Base-by-base conservation (phyloP, 2,113 vertebrate species). In the Lasiurus cinereus region DNA sequence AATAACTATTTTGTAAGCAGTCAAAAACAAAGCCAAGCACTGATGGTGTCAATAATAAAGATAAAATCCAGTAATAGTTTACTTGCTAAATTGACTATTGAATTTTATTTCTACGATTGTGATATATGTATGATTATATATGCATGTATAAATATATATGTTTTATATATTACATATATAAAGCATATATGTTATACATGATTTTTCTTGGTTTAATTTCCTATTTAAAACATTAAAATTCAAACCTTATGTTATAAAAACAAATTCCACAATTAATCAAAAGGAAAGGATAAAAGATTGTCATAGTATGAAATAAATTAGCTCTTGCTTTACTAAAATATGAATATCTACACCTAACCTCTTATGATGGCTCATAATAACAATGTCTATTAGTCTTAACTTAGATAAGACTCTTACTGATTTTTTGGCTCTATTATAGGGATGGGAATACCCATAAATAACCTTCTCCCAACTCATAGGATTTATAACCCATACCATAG, bases 11-110 rank as follows among this genome's bases (percentile, higher is more conserved):
- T 93, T 91, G 87, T 78, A 94, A 97, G 93, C 59, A 94, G 67
- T 92, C 66, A 33, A 95, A 96, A 97, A 76, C 19, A 88, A 94
- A 96, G 83, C 93, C 9, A 96, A 97, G 59, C 33, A 92, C 46
- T 93, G 54, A 86, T 16, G 96, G 1, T 90, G 46, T 69, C 50
- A 95, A 52, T 43, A 67, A 94, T 83, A 95, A 96, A 97, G 94
- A 91, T 33, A 27, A 88, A 96, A 94, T 83, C 22, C 0, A 94
- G 36, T 22, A 54, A 96, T 90, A 15, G 6, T 82, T 70, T 95
- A 46, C 54, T 82, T 94, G 95, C 95, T 95, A 83, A 15, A 36
- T 52, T 95, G 48, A 93, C 16, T 69, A 84, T 4, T 87, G n/a
- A 43, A 72, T 93, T 93, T n/a, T 78, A 80, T 77, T 74, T 50